These are phyloP conservation scores for Lepidonotus clava DNA, from an alignment of 2,888 invertebrate genomes.

Conservation along the genomic window DNA sequence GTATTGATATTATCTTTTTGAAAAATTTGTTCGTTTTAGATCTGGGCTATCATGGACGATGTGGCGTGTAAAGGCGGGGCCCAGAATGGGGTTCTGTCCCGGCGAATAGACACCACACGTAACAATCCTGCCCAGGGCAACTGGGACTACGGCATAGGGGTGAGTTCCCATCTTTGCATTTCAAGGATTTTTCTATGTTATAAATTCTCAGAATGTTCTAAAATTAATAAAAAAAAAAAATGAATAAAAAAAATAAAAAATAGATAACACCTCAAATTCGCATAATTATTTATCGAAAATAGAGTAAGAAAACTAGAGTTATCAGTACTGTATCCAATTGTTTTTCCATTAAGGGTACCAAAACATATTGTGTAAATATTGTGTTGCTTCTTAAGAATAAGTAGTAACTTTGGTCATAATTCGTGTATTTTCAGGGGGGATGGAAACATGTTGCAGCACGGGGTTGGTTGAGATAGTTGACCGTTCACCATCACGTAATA, in stretches of 20 bases:
- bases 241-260: background rate
- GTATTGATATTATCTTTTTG: background rate
- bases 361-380: background rate
- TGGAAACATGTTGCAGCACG: slow-evolving; percentile 38
- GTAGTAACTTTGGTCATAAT: too few relatives aligned
- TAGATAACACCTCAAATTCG: background rate
- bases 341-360: background rate
- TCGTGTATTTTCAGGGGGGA: slow-evolving; percentile 49
- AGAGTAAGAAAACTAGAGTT: background rate
- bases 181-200: background rate
- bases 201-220: background rate
- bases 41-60: slow-evolving; percentile 52
- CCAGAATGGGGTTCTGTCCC: slow-evolving; percentile 30
- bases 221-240: background rate
- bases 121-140: slow-evolving; percentile 29
- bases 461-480: slow-evolving; percentile 36
- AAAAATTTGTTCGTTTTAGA: slow-evolving; percentile 14
- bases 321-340: background rate
- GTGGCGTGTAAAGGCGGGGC: slow-evolving; percentile 33
- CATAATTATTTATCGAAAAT: background rate
- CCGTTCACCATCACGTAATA: too few relatives aligned
- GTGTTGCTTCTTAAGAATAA: background rate
- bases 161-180: background rate
- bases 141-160: slow-evolving; percentile 56
- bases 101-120: slow-evolving; percentile 11